Evolutionary conservation across 2,113 vertebrate genomes (phyloP).

Genomic region (Mormyrus lacerda): DNA sequence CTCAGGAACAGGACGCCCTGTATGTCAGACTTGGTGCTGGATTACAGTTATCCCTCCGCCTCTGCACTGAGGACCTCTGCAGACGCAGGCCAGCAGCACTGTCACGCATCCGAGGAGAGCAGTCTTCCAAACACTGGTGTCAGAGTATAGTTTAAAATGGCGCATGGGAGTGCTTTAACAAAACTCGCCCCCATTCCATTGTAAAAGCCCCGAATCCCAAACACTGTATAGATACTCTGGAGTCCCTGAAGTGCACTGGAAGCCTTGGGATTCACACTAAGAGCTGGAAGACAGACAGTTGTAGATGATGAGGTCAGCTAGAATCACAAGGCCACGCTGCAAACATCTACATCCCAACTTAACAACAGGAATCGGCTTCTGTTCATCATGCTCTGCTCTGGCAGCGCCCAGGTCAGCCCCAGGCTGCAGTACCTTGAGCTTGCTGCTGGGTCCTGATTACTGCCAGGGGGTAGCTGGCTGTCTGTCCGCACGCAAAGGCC

Average conservation of each 20-base stretch:
- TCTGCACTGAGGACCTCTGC: not conserved
- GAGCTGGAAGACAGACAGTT: conserved; percentile 46
- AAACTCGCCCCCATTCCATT: conserved; percentile 63
- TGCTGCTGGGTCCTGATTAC: conserved; percentile 63
- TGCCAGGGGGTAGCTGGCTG: conserved; percentile 59
- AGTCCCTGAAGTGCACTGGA: conserved; percentile 43
- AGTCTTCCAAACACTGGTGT: conserved; percentile 50
- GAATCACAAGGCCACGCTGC: not conserved
- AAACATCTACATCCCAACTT: not conserved
- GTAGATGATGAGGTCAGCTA: not conserved
- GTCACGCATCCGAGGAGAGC: conserved; percentile 4
- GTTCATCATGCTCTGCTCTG: not conserved
- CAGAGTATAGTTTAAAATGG: conserved; percentile 58
- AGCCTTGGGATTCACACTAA: conserved; percentile 39
- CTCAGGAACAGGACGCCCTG: not conserved
- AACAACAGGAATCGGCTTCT: not conserved
- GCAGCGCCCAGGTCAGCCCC: not conserved
- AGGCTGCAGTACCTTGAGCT: conserved; percentile 47
- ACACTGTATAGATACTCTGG: conserved; percentile 47
- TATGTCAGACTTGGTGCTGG: not conserved
- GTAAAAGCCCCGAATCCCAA: conserved; percentile 57
- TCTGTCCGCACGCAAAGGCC: conserved; percentile 59
- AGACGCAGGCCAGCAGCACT: not conserved
- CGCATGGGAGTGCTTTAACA: conserved; percentile 56
- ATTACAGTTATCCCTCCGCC: not conserved